Percentiles rank a stretch among this genome's conserved stretches.
Conservation (phyloP, 2,888 invertebrate genomes). For the Arge pagana region DNA sequence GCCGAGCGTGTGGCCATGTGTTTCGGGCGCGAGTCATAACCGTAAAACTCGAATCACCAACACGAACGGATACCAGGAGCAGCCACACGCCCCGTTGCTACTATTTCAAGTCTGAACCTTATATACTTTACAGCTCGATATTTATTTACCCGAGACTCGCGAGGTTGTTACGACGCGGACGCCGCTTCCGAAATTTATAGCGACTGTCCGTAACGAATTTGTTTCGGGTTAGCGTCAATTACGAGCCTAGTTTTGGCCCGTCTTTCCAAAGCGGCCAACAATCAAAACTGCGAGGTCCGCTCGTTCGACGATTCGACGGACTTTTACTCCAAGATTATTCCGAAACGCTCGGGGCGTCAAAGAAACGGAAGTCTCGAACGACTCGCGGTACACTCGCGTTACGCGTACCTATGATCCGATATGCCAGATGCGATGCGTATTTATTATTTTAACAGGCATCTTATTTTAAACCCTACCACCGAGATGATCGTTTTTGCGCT, state of each 20-base stretch:
- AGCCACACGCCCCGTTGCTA: slow-evolving; percentile 23
- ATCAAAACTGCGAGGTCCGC: too few species aligned
- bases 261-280: too few species aligned
- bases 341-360: too few species aligned
- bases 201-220: slow-evolving; percentile 12
- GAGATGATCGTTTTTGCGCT: slow-evolving; percentile 15
- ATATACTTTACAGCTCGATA: slow-evolving; percentile 22
- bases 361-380: too few species aligned
- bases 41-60: slow-evolving; percentile 41
- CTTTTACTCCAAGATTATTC: too few species aligned
- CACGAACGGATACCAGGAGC: slow-evolving; percentile 32
- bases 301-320: too few species aligned
- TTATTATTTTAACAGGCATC: slow-evolving; percentile 16
- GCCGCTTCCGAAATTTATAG: slow-evolving; percentile 23
- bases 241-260: background rate
- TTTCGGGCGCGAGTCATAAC: slow-evolving; percentile 40
- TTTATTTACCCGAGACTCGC: slow-evolving; percentile 19
- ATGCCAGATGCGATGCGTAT: slow-evolving; percentile 14
- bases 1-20: slow-evolving; percentile 46
- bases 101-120: slow-evolving; percentile 22
- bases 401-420: background rate
- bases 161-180: slow-evolving; percentile 26
- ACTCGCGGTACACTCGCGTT: too few species aligned
- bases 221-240: background rate
- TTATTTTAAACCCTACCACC: slow-evolving; percentile 12